Evolutionary conservation across 2,888 invertebrate species (phyloP).

Genomic region (Tetranychus piercei): DNA sequence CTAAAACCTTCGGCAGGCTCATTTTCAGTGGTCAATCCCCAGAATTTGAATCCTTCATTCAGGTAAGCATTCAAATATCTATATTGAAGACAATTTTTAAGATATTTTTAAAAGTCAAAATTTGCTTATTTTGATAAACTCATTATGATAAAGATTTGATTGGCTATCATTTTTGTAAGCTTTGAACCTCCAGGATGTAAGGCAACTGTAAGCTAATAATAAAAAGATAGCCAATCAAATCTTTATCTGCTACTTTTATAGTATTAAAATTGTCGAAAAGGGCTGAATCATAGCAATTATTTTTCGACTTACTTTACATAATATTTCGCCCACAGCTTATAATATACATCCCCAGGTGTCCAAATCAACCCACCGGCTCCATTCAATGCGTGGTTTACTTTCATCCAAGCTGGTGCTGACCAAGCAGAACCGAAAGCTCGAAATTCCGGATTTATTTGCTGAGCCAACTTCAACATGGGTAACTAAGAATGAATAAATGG

Average conservation of each 20-base stretch:
- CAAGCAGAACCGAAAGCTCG: slow-evolving; percentile 38
- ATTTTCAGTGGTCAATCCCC: slow-evolving; percentile 72
- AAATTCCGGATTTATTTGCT: slow-evolving; percentile 26
- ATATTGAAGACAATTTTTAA: neutral
- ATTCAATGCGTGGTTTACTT: slow-evolving; percentile 36
- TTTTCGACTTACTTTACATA: slow-evolving; percentile 42
- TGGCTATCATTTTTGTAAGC: too few species aligned
- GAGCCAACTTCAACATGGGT: slow-evolving; percentile 32
- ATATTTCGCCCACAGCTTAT: slow-evolving; percentile 62
- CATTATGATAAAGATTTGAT: too few species aligned
- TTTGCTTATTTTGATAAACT: too few species aligned
- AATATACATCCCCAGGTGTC: slow-evolving; percentile 38
- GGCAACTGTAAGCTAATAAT: too few species aligned
- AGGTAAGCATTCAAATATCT: slow-evolving; percentile 60
- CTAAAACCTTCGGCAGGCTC: slow-evolving; percentile 46
- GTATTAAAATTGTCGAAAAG: too few species aligned
- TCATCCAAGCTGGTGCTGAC: slow-evolving; percentile 43
- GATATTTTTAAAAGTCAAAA: too few species aligned
- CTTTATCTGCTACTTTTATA: too few species aligned
- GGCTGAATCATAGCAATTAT: too few species aligned
- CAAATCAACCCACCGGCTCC: slow-evolving; percentile 35
- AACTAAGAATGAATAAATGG: slow-evolving; percentile 30
- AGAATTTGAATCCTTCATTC: slow-evolving; percentile 42
- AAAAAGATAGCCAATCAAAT: too few species aligned
- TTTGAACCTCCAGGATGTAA: too few species aligned